Evolutionary conservation across 1,140 invertebrate genomes (phyloP).

Genomic region (Liolophura sinensis): DNA sequence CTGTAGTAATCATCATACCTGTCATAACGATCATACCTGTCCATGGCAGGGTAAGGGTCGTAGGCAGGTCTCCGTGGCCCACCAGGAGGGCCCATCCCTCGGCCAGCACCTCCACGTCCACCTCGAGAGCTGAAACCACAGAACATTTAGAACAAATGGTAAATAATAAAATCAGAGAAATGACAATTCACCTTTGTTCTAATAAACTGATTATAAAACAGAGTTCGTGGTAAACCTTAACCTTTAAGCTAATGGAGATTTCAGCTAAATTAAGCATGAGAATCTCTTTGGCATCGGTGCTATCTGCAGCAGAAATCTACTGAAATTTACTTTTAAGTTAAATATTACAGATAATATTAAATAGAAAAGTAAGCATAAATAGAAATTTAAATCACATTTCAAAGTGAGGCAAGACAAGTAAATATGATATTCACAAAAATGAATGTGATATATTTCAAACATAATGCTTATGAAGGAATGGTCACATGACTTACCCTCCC

Average conservation of each 20-base stretch:
- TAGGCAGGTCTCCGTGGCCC: constrained; percentile 11
- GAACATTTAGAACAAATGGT: background rate
- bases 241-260: too few species aligned
- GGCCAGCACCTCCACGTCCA: constrained; percentile 24
- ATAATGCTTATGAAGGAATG: background rate
- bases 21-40: constrained; percentile 4
- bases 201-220: too few species aligned
- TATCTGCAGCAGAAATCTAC: background rate
- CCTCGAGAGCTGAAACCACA: constrained; percentile 5
- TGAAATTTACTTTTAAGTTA: background rate
- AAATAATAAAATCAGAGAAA: constrained; percentile 1
- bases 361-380: background rate
- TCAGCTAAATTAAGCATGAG: too few species aligned
- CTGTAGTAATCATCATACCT: too few species aligned
- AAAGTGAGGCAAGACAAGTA: background rate
- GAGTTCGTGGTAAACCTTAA: too few species aligned
- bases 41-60: constrained; percentile 23
- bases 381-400: background rate
- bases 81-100: constrained; percentile 1
- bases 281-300: too few species aligned
- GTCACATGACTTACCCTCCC: constrained; percentile 10
- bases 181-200: too few species aligned
- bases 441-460: background rate
- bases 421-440: background rate
- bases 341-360: background rate